phyloP scores from a whole-genome alignment of 1,140 invertebrate genomes.

The Drosophila pallidifrons region DNA sequence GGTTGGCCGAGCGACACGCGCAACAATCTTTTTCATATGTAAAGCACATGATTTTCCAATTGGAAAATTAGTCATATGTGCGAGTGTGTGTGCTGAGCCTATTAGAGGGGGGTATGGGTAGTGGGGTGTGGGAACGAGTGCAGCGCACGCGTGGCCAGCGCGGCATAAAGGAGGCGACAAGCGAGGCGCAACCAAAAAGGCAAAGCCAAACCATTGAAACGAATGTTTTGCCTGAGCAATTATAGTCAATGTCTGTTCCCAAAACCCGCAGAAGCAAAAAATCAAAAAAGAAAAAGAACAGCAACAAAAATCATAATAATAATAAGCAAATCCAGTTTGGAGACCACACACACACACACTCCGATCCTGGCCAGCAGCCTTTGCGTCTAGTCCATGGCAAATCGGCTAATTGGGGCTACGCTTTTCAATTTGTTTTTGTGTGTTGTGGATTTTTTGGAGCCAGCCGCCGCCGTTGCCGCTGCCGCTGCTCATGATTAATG shows the following conservation, averaged over 20 bases:
- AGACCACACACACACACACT: constrained; percentile 67
- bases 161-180: constrained; percentile 79
- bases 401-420: constrained; percentile 67
- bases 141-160: constrained; percentile 78
- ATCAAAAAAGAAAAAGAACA: neutral
- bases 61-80: constrained; percentile 75
- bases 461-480: neutral
- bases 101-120: neutral
- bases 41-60: constrained; percentile 83
- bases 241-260: constrained; percentile 54
- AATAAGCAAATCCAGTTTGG: neutral
- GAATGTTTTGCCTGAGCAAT: constrained; percentile 78
- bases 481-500: constrained; percentile 70
- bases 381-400: constrained; percentile 25
- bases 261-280: constrained; percentile 26
- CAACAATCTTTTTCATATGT: constrained; percentile 79
- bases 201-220: constrained; percentile 75
- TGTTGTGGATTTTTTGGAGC: constrained; percentile 49
- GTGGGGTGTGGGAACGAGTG: constrained; percentile 9
- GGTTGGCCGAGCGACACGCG: constrained; percentile 81
- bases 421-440: constrained; percentile 25
- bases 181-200: constrained; percentile 74
- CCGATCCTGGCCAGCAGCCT: constrained; percentile 10
- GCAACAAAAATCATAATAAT: neutral
- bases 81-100: constrained; percentile 6